Evolutionary conservation across 2,888 invertebrate species (phyloP).

Genomic region (Xanthia icteritia): DNA sequence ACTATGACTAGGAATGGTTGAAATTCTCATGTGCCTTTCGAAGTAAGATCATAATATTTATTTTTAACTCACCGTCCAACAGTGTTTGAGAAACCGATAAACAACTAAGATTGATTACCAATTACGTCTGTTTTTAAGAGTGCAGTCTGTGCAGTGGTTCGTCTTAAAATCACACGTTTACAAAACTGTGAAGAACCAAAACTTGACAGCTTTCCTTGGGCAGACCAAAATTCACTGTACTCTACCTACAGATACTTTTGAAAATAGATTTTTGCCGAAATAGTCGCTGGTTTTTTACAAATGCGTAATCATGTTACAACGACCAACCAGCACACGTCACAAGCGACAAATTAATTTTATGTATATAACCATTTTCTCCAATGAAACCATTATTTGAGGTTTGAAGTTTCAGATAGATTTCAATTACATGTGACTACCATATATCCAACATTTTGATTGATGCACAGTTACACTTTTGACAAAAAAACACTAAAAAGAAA

Average conservation of each 20-base stretch:
- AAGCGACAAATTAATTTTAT: not conserved
- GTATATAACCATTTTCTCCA: not conserved
- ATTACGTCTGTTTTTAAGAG: constrained; percentile 26
- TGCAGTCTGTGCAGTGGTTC: constrained; percentile 36
- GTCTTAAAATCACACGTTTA: not conserved
- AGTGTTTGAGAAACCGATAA: constrained; percentile 18
- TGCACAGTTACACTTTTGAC: not conserved
- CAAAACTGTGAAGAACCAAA: not conserved
- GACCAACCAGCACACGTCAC: not conserved
- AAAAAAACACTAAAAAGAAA: not conserved
- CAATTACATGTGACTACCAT: too few species aligned
- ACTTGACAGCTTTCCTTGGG: not conserved
- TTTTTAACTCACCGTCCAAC: constrained; percentile 37
- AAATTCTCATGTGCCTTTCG: not conserved
- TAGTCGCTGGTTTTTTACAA: not conserved
- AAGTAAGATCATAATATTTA: constrained; percentile 23
- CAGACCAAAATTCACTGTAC: not conserved
- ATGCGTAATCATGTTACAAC: not conserved
- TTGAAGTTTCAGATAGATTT: not conserved
- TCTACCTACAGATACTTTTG: not conserved
- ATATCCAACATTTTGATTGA: not conserved
- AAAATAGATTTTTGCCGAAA: not conserved
- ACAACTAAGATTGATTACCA: constrained; percentile 37
- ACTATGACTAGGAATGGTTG: not conserved
- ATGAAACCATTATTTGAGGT: not conserved